Evolutionary conservation across 2,113 vertebrate genomes (phyloP), one percentile per base, ranked within the genome.

Genomic region (Pluvialis apricaria): DNA sequence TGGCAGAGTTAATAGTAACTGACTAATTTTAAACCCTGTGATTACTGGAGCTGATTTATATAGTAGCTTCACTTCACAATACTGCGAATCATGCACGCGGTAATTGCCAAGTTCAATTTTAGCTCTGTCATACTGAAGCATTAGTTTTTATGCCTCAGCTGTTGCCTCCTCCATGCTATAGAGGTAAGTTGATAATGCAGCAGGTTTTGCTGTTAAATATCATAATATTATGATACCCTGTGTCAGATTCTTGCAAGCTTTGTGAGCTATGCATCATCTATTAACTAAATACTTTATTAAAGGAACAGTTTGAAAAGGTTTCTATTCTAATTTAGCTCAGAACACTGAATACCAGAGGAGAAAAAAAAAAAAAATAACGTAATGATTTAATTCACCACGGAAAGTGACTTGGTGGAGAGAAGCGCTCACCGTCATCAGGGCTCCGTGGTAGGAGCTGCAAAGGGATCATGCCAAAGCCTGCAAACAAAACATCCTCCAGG

Each of bases 61-160:
- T 73, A 98, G 98, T 97, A 97, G 97, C 98, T 98, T 97, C 97
- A 84, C 97, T 98, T 97, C 98, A 97, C 97, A 95, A 98, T 97
- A 12, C 96, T 84, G 97, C 88, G 96, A 97, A 97, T 97, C 97
- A 90, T 49, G 90, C 97, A 95, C 55, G 24, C 80, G 3, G 97
- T 98, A 98, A 98, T 98, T 98, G 98, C 98, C 97, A 97, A 98
- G 97, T 98, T 98, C 98, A 98, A 94, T 98, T 98, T 98, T 98
- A 98, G 98, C 97, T 98, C 98, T 97, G 98, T 98, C 98, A 98
- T 87, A 96, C 82, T 97, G 97, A 96, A 96, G 97, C 97, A 93
- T 96, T 94, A 88, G 95, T 98, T 97, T 97, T 98, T 95, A 94
- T 97, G 98, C 98, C 94, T 97, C 94, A 90, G 95, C 96, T 95